Conservation (phyloP, 2,797 vertebrate species). For the Gymnoscopelus braueri region DNA sequence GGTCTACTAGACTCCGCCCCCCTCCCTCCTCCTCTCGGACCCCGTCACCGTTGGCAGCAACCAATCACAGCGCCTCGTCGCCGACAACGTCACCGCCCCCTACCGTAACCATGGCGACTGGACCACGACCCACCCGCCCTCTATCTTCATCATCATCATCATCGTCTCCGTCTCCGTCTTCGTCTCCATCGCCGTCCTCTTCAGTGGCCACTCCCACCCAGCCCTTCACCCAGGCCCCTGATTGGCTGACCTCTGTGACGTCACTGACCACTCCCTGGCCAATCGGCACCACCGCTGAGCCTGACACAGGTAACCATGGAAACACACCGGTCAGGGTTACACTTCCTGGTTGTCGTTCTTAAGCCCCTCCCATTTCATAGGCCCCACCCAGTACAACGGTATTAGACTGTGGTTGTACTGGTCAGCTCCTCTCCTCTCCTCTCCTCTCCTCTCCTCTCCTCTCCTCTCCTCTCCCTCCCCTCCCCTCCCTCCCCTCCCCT, state of each 20-base stretch:
- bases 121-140: neutral
- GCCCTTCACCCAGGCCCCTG: constrained; percentile 36
- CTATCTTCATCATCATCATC: neutral
- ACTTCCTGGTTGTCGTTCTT: no score
- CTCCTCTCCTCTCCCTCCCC: no score
- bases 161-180: neutral
- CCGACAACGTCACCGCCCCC: neutral
- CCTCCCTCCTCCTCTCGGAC: constrained; percentile 41
- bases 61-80: constrained; percentile 11
- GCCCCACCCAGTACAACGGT: no score
- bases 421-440: no score
- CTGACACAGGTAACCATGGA: constrained; percentile 54
- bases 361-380: no score
- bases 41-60: constrained; percentile 47
- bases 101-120: accelerated
- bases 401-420: no score
- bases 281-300: constrained; percentile 17
- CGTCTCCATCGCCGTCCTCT: constrained; percentile 6
- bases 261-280: constrained; percentile 50
- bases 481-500: no score
- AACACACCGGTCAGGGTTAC: no score
- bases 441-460: no score
- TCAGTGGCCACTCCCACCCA: constrained; percentile 49
- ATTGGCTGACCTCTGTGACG: constrained; percentile 65
- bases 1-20: constrained; percentile 38